These are phyloP conservation scores for Branchipolynoe longqiensis DNA, from an alignment of 2,888 invertebrate species.

Conservation along the genomic window DNA sequence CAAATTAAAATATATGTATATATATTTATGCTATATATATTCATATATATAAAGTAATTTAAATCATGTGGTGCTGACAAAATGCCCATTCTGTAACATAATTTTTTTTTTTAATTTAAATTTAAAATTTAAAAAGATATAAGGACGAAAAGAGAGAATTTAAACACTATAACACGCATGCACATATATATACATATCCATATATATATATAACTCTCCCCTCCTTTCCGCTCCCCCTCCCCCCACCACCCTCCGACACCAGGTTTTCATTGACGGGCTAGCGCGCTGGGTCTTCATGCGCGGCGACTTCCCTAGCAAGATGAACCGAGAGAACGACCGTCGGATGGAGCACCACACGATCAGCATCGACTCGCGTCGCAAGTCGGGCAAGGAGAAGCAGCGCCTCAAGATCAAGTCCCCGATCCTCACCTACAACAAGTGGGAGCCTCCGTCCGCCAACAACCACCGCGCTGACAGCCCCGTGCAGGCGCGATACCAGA, in stretches of 20 bases:
- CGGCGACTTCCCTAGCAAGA: conserved; percentile 58
- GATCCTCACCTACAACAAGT: conserved; percentile 67
- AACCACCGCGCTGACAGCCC: conserved; percentile 59
- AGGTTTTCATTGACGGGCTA: conserved; percentile 63
- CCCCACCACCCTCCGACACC: too few species aligned
- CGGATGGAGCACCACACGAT: conserved; percentile 47
- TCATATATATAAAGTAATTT: too few species aligned
- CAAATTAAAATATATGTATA: background rate
- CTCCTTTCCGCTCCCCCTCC: background rate
- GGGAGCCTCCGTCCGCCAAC: conserved; percentile 62
- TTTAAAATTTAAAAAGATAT: too few species aligned
- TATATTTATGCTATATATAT: background rate
- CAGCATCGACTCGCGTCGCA: conserved; percentile 23
- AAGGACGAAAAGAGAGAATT: too few species aligned
- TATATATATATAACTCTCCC: background rate
- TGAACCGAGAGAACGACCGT: conserved; percentile 54
- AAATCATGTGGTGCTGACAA: too few species aligned
- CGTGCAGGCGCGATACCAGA: conserved; percentile 53
- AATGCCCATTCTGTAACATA: too few species aligned
- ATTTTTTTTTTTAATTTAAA: too few species aligned
- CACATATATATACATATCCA: background rate
- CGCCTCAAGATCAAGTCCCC: conserved; percentile 64
- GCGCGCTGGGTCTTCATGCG: conserved; percentile 65
- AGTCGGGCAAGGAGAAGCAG: conserved; percentile 59
- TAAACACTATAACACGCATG: too few species aligned